These are phyloP conservation scores for Heliconius nattereri DNA, from an alignment of 1,140 invertebrate species.

Conservation along the genomic window DNA sequence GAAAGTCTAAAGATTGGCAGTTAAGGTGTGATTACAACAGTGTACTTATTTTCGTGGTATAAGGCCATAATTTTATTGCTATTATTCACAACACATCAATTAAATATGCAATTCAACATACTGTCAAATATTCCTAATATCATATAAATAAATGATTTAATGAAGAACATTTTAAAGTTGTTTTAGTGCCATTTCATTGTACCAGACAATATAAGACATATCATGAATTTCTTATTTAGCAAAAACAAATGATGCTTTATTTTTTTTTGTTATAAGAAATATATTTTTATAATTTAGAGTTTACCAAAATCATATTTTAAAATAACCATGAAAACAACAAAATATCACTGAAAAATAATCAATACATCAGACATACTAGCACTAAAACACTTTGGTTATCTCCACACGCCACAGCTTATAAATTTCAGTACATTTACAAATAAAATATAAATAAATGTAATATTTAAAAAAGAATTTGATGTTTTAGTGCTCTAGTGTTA, in stretches of 20 bases:
- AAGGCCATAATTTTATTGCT: slow-evolving; percentile 12
- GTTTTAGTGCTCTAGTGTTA: no score
- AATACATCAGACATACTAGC: not conserved
- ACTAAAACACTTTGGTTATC: not conserved
- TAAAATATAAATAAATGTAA: no score
- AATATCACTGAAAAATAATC: not conserved
- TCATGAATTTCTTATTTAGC: not conserved
- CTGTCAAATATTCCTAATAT: not conserved
- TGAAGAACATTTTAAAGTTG: not conserved
- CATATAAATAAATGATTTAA: not conserved
- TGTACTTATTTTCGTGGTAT: not conserved
- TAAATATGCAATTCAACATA: not conserved
- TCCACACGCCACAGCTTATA: not conserved
- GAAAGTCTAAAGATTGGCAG: slow-evolving; percentile 2
- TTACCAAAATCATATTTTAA: not conserved
- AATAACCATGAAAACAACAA: not conserved
- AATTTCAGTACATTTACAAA: no score
- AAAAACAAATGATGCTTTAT: not conserved
- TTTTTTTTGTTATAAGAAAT: slow-evolving; percentile 3
- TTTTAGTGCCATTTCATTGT: not conserved
- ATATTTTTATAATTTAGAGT: not conserved
- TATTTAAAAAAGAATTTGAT: no score
- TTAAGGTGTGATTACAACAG: not conserved
- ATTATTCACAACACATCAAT: slow-evolving; percentile 1
- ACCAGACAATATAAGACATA: not conserved